A percentile compares a stretch with the other conserved stretches of the same genome.
phyloP scores from a whole-genome alignment of 1,140 invertebrate genomes.

The Drosophila busckii region DNA sequence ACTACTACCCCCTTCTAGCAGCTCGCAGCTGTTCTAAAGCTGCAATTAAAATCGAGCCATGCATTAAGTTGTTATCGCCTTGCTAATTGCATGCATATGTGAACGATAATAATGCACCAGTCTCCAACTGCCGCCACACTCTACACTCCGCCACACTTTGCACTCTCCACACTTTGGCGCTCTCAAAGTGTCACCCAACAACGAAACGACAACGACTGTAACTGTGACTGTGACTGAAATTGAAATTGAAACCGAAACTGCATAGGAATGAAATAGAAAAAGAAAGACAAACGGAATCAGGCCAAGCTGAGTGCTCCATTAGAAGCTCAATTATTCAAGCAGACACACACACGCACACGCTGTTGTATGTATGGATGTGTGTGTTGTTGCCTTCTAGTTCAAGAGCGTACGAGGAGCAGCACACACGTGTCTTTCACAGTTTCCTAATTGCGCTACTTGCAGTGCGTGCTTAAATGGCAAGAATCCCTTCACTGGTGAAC shows the following conservation, averaged over 20 bases:
- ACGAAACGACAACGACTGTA: too few relatives aligned
- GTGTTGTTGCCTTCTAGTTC: not conserved
- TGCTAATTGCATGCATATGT: constrained; percentile 49
- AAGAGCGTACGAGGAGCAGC: too few relatives aligned
- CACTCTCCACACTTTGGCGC: too few relatives aligned
- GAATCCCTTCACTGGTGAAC: too few relatives aligned
- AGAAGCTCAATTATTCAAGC: constrained; percentile 11
- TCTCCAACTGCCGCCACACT: not conserved
- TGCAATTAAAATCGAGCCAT: constrained; percentile 24
- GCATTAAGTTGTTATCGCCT: constrained; percentile 49
- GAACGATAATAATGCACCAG: constrained; percentile 30
- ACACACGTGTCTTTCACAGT: too few relatives aligned
- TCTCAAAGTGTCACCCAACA: too few relatives aligned
- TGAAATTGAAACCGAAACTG: too few relatives aligned
- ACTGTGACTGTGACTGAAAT: too few relatives aligned
- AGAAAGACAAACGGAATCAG: constrained; percentile 2
- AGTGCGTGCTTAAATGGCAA: too few relatives aligned
- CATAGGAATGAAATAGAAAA: too few relatives aligned
- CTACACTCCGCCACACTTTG: not conserved
- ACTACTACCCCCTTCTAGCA: too few relatives aligned
- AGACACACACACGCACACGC: not conserved
- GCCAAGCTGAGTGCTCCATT: constrained; percentile 29
- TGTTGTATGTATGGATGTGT: not conserved
- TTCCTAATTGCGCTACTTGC: too few relatives aligned
- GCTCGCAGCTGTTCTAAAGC: not conserved